These are phyloP conservation scores for Elephantulus edwardii DNA, from an alignment of 2,113 vertebrate genomes.

Conservation along the genomic window DNA sequence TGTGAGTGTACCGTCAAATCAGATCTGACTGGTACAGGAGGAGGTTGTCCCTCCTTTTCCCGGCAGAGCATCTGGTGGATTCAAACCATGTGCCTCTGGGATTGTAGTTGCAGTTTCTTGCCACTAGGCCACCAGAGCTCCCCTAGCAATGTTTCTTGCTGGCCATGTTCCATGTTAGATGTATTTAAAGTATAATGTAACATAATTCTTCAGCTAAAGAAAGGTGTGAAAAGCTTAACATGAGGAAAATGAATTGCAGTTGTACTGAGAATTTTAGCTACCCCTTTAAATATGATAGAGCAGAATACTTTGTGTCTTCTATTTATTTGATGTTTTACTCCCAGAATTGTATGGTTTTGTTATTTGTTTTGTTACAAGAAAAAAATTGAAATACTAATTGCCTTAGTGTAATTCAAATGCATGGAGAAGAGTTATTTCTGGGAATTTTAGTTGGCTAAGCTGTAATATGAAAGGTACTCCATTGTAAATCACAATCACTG, in stretches of 20 bases:
- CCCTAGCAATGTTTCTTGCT: too few species aligned
- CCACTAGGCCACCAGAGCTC: too few species aligned
- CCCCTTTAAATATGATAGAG: constrained; percentile 28
- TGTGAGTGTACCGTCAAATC: too few species aligned
- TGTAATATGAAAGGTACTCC: background rate
- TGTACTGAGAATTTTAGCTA: background rate
- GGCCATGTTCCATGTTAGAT: background rate
- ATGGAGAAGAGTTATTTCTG: background rate
- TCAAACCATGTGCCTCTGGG: too few species aligned
- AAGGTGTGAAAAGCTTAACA: background rate
- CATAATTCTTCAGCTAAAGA: background rate
- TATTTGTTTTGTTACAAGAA: background rate
- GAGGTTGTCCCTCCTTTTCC: too few species aligned
- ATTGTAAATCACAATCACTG: background rate
- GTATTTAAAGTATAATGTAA: background rate
- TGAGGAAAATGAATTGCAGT: background rate
- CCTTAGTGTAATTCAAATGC: constrained; percentile 16
- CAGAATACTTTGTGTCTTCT: background rate
- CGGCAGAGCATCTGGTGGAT: too few species aligned
- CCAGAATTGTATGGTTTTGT: constrained; percentile 6
- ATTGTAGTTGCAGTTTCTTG: too few species aligned
- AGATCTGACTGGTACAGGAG: too few species aligned
- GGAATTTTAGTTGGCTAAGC: background rate
- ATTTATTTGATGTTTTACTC: background rate
- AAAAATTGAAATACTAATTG: constrained; percentile 6